Evolutionary conservation across 2,113 vertebrate genomes (phyloP).

Genomic region (Channa argus): DNA sequence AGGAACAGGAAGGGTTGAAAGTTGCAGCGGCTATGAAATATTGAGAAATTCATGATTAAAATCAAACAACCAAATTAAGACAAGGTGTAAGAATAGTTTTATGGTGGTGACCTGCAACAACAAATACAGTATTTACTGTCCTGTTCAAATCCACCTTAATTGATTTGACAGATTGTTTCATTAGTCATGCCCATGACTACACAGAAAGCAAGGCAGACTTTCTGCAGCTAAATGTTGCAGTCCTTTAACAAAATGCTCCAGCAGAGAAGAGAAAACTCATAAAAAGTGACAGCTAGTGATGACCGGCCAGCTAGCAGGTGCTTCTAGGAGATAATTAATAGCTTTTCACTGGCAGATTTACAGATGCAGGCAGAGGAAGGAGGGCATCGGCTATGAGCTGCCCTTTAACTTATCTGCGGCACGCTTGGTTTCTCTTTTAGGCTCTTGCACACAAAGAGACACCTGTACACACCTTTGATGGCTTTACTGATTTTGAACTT

Average conservation of each 20-base stretch:
- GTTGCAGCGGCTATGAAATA: constrained; percentile 57
- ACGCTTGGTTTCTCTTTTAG: constrained; percentile 43
- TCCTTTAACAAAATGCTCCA: constrained; percentile 59
- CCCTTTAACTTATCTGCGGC: constrained; percentile 57
- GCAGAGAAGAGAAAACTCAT: constrained; percentile 64
- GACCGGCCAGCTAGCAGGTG: constrained; percentile 68
- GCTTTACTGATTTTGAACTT: too few relatives aligned
- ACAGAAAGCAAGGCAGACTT: constrained; percentile 45
- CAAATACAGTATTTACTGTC: constrained; percentile 22
- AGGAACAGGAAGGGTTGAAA: constrained; percentile 34
- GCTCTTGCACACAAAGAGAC: constrained; percentile 5
- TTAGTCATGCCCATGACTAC: constrained; percentile 48
- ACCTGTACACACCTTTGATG: not conserved
- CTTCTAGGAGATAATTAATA: constrained; percentile 79
- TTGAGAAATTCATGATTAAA: constrained; percentile 66
- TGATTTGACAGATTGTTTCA: constrained; percentile 46
- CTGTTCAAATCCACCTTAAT: constrained; percentile 37
- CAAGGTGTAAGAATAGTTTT: constrained; percentile 18
- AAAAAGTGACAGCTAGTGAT: constrained; percentile 77
- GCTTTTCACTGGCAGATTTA: constrained; percentile 77
- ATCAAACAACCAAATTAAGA: constrained; percentile 54
- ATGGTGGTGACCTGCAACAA: constrained; percentile 29
- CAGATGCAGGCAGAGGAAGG: constrained; percentile 52
- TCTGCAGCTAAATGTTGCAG: constrained; percentile 59
- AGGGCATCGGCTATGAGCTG: constrained; percentile 55